These are phyloP conservation scores for Illadopsis cleaveri DNA, from an alignment of 2,113 vertebrate species.

Conservation along the genomic window DNA sequence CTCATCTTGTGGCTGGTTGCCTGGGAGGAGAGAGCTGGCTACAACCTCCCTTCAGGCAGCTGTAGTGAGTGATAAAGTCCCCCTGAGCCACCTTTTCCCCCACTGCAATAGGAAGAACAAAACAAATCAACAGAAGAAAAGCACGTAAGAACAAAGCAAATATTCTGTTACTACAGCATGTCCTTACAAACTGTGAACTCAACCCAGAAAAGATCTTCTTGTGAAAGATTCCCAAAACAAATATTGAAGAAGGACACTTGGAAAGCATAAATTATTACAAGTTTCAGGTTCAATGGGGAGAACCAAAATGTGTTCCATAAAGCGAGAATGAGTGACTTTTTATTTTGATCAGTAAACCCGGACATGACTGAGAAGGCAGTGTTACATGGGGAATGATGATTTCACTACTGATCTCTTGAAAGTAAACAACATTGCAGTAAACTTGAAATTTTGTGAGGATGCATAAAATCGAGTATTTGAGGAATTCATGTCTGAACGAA, in stretches of 20 bases:
- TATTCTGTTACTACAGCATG: not conserved
- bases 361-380: not conserved
- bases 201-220: not conserved
- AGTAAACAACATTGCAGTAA: not conserved
- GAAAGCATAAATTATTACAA: not conserved
- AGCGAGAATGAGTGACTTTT: not conserved
- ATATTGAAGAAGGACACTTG: not conserved
- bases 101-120: not conserved
- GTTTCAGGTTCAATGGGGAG: not conserved
- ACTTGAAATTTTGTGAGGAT: not conserved
- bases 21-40: not conserved
- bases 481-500: not conserved
- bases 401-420: not conserved
- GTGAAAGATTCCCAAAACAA: not conserved
- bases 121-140: not conserved
- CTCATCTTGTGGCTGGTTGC: not conserved
- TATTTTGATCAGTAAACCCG: not conserved
- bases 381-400: not conserved
- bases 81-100: no score
- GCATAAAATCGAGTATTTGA: not conserved
- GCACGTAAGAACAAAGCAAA: not conserved
- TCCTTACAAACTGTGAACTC: not conserved
- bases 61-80: not conserved
- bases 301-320: not conserved
- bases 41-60: not conserved